These are phyloP conservation scores for Ameiurus melas DNA, from an alignment of 2,113 vertebrate species.

Conservation along the genomic window DNA sequence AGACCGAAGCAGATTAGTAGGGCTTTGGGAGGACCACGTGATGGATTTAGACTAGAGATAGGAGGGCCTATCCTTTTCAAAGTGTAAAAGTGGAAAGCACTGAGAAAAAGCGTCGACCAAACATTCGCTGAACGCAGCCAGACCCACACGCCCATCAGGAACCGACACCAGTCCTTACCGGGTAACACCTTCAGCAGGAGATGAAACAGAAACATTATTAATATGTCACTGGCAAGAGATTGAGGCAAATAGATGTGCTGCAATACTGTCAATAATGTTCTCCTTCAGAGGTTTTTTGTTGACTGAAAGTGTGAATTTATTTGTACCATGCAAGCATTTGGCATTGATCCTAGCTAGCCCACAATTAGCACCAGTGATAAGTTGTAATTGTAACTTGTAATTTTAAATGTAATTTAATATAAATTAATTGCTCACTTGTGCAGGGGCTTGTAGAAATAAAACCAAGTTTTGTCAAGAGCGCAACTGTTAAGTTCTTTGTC, in stretches of 20 bases:
- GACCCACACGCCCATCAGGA: slow-evolving; percentile 79
- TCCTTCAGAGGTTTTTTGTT: background rate
- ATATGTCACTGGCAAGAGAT: background rate
- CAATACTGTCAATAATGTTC: background rate
- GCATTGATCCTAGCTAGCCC: background rate
- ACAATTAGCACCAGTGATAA: background rate
- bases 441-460: no score
- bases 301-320: background rate
- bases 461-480: background rate
- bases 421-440: no score
- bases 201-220: background rate
- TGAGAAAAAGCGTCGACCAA: slow-evolving; percentile 79
- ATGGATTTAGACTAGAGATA: background rate
- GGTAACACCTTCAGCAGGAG: slow-evolving; percentile 61
- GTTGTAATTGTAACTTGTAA: background rate
- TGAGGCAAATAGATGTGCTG: background rate
- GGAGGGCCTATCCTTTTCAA: slow-evolving; percentile 66
- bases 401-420: background rate
- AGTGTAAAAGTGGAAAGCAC: slow-evolving; percentile 74
- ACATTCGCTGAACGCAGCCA: slow-evolving; percentile 76
- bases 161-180: slow-evolving; percentile 66
- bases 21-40: slow-evolving; percentile 42
- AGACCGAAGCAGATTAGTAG: slow-evolving; percentile 59
- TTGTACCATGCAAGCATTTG: background rate
- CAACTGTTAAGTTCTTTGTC: no score